A percentile compares a stretch with the other conserved stretches of the same genome.
phyloP scores from a whole-genome alignment of 2,888 invertebrate species.

The Amitus sp. region DNA sequence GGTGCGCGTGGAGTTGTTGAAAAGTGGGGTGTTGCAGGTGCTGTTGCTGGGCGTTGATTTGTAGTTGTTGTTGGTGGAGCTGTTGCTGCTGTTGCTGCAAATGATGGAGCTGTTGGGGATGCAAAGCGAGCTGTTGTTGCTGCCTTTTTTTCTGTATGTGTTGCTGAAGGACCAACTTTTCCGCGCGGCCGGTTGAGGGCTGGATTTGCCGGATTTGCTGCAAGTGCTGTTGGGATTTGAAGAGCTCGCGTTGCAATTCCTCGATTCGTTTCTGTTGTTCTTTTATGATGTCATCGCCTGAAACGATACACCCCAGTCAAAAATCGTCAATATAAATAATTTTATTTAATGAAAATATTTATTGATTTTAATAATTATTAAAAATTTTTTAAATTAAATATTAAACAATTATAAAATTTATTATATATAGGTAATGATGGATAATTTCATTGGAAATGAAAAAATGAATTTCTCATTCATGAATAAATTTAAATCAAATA shows the following conservation, averaged over 20 bases:
- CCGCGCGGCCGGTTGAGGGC: constrained; percentile 68
- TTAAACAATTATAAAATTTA: no score
- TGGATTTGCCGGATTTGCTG: constrained; percentile 75
- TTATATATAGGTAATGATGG: no score
- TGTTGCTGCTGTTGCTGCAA: constrained; percentile 70
- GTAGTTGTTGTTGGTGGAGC: constrained; percentile 69
- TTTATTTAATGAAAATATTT: no score
- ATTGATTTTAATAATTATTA: no score
- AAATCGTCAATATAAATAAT: no score
- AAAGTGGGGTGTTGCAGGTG: constrained; percentile 63
- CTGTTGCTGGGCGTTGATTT: constrained; percentile 69
- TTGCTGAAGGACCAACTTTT: constrained; percentile 71
- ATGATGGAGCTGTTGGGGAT: constrained; percentile 72
- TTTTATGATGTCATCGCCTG: constrained; percentile 79
- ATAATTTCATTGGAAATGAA: no score
- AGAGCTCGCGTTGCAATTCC: constrained; percentile 84
- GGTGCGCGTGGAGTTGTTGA: constrained; percentile 64
- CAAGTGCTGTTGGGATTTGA: constrained; percentile 80
- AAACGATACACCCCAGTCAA: no score
- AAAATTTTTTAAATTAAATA: no score
- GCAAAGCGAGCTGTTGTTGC: constrained; percentile 69
- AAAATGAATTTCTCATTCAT: no score
- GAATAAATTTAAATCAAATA: no score
- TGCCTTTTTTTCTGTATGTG: constrained; percentile 79
- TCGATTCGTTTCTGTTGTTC: constrained; percentile 90